Evolutionary conservation across 1,140 invertebrate genomes (phyloP).

Genomic region (Drosophila jambulina): DNA sequence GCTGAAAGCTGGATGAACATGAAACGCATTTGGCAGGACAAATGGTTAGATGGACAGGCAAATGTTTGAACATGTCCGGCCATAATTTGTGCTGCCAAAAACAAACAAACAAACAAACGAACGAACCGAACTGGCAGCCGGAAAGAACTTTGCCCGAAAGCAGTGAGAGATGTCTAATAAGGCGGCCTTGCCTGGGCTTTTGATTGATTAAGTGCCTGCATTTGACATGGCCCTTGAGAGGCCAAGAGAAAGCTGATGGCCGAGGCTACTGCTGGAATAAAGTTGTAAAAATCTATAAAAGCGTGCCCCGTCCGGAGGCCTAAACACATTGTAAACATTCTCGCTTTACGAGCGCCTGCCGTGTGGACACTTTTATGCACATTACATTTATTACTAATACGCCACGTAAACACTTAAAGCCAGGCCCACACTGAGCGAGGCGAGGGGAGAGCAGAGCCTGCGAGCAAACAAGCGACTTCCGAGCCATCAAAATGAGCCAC

Average conservation of each 20-base stretch:
- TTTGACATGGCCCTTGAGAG: constrained; percentile 66
- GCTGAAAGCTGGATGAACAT: constrained; percentile 10
- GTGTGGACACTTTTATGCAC: constrained; percentile 65
- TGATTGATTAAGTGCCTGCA: constrained; percentile 81
- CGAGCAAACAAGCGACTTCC: constrained; percentile 73
- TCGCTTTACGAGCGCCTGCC: constrained; percentile 35
- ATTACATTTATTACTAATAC: constrained; percentile 84
- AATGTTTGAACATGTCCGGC: constrained; percentile 60
- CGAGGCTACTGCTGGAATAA: constrained; percentile 37
- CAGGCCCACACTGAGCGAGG: constrained; percentile 13
- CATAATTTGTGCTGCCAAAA: constrained; percentile 82
- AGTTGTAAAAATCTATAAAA: constrained; percentile 73
- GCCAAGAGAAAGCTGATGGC: constrained; percentile 21
- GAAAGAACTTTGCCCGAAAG: constrained; percentile 59
- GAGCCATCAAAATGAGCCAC: constrained; percentile 64
- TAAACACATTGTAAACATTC: constrained; percentile 76
- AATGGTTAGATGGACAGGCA: constrained; percentile 46
- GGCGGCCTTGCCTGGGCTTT: constrained; percentile 39
- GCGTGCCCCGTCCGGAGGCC: constrained; percentile 8
- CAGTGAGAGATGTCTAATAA: constrained; percentile 47
- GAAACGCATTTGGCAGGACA: constrained; percentile 34
- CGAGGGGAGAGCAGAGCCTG: constrained; percentile 6
- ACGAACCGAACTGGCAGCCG: constrained; percentile 17
- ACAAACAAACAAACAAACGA: constrained; percentile 54
- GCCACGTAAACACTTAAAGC: constrained; percentile 82